phyloP scores from a whole-genome alignment of 2,797 vertebrate species.

The Scyliorhinus canicula region DNA sequence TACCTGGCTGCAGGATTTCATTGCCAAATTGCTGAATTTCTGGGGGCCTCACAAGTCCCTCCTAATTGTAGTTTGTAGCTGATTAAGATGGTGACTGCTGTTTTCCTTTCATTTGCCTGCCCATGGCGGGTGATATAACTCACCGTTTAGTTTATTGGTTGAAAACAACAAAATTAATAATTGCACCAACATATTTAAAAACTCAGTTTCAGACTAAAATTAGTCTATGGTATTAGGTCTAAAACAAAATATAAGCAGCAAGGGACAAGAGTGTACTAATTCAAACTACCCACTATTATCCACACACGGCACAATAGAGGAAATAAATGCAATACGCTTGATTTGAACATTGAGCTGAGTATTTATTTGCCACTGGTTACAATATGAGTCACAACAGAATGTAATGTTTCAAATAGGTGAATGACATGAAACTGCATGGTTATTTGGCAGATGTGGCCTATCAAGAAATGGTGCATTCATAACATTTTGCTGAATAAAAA shows the following conservation, averaged over 20 bases:
- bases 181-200: neutral
- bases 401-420: neutral
- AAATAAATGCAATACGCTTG: neutral
- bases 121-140: neutral
- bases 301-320: neutral
- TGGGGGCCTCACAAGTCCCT: too few species aligned
- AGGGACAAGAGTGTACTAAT: neutral
- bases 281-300: neutral
- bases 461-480: neutral
- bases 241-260: neutral
- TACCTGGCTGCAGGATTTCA: neutral
- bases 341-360: neutral
- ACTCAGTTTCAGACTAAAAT: too few species aligned
- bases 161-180: neutral
- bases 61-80: neutral
- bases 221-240: neutral
- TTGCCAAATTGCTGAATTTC: neutral
- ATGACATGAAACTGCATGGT: neutral
- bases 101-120: neutral
- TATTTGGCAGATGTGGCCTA: neutral
- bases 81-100: neutral
- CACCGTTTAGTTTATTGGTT: neutral
- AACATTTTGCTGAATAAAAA: neutral
- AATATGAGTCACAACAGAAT: neutral
- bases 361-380: neutral